Base-by-base conservation (phyloP, 1,140 invertebrate genomes). In the Parapsyche elsis region DNA sequence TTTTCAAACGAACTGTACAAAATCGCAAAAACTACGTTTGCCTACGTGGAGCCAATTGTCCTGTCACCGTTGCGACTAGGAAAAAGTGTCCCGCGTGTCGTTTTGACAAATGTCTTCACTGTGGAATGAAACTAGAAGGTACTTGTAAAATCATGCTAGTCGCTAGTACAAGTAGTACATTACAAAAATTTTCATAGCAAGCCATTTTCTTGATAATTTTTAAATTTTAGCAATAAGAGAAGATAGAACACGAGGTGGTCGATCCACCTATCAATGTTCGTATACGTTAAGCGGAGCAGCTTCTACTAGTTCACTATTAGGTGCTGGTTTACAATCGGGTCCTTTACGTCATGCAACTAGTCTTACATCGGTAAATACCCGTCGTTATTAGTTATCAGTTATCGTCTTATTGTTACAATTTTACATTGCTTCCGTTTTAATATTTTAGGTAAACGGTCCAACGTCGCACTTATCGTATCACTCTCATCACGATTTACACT, bases 21-120 rank as follows among this genome's bases (percentile, higher is more conserved):
- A 99, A 99, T 87, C 93, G 97, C 73, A 98, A 99, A 88, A 96
- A 97, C 86, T 99, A 99, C 88, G 94, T 97, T 80, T 99, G 98
- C 87, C 91, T 98, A 64, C 92, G 96, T 61, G 96, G 96, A 14
- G 95, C 95, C 0, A 94, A 94, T 75, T 99, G 98, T 89, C 94
- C 95, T 2, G 95, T 98, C 14, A 96, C 94, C 1, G 95, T 98
- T 10, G 94, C 94, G 7, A 98, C 97, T 24, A 90, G 98, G 38
- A 99, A 99, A 86, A 98, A 99, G 86, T 99, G 98, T 86, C 97
- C 97, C 0, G 96, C 97, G 14, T 99, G 98, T 87, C 91, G 98
- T n/a, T 99, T 99, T 86, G 94, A 98, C 78, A 98, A 98, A 89
- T 99, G 98, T 88, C 91, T 99, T 14, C 94, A 95, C 24, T 96